Evolutionary conservation across 2,797 vertebrate genomes (phyloP).

Genomic region (Poeciliopsis presidionis): DNA sequence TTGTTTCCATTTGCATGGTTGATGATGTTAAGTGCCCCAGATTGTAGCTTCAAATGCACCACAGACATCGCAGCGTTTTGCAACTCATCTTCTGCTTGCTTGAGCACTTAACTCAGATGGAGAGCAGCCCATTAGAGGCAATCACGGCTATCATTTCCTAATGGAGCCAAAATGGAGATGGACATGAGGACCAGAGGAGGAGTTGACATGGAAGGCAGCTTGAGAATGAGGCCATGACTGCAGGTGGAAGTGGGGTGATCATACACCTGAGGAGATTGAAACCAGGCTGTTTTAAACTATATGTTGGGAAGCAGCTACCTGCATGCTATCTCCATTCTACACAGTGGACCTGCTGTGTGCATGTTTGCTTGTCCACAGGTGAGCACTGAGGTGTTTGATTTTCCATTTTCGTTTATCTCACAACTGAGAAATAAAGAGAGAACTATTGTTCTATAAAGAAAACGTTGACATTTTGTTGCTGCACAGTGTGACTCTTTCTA

Average conservation of each 20-base stretch:
- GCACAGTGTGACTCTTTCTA: slow-evolving; percentile 4
- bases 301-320: slow-evolving; percentile 36
- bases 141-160: slow-evolving; percentile 64
- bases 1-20: slow-evolving; percentile 54
- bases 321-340: slow-evolving; percentile 5
- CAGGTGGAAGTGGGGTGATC: slow-evolving; percentile 59
- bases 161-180: slow-evolving; percentile 63
- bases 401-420: background rate
- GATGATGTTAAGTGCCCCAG: slow-evolving; percentile 59
- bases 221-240: slow-evolving; percentile 44
- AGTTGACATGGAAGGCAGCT: slow-evolving; percentile 61
- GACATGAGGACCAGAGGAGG: slow-evolving; percentile 49
- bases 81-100: slow-evolving; percentile 51
- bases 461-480: background rate
- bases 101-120: slow-evolving; percentile 67
- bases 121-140: slow-evolving; percentile 68
- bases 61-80: slow-evolving; percentile 33
- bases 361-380: slow-evolving; percentile 3
- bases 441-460: background rate
- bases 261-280: slow-evolving; percentile 59
- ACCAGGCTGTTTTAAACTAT: slow-evolving; percentile 51
- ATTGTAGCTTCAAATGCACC: slow-evolving; percentile 55
- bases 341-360: slow-evolving; percentile 1
- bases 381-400: background rate
- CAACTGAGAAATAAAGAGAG: background rate